Evolutionary conservation across 1,140 invertebrate species (phyloP), one percentile per base, ranked within the genome.

Genomic region (Calycopis cecrops): DNA sequence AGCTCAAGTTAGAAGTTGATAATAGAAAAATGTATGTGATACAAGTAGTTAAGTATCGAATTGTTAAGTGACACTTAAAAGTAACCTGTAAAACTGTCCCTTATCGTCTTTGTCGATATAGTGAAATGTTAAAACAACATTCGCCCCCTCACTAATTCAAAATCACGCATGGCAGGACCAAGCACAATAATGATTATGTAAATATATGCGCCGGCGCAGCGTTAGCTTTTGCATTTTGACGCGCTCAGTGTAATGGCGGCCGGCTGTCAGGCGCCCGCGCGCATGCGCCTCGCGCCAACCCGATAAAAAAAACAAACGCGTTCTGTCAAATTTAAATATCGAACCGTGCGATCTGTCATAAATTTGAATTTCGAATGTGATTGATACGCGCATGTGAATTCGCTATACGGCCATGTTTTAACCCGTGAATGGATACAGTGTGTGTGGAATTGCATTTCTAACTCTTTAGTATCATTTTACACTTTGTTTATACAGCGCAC

Each of bases 111-210:
- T 3, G 21, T 28, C 21, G 21, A 28, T 3, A 28, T 28, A 28
- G 21, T 28, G 6, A 28, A 28, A 6, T 28, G 21, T 28, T 54
- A 33, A 44, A 17, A 10, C 17, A 21, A 38, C 11, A 37, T 48
- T 48, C 55, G 35, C 37, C 55, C 42, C 52, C 52, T 59, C 40
- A 48, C 57, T 70, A 65, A 28, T 28, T 28, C 21, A 28, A 28
- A 57, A 67, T 58, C 63, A 62, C 61, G 60, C 62, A 67, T 60
- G 61, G 66, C 67, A 73, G 74, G 67, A 71, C 66, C 61, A 66
- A 69, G 63, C 67, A 74, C 69, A 72, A 71, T 67, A 67, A 68
- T 68, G 68, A 74, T 79, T 71, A 79, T 78, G 73, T 78, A 78
- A 78, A 76, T 76, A 69, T 65, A 69, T 69, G 69, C 73, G 69